Percentiles rank a stretch among this genome's conserved stretches.
Conservation (phyloP, 1,140 invertebrate species). For the Dolichoris vasculosae region DNA sequence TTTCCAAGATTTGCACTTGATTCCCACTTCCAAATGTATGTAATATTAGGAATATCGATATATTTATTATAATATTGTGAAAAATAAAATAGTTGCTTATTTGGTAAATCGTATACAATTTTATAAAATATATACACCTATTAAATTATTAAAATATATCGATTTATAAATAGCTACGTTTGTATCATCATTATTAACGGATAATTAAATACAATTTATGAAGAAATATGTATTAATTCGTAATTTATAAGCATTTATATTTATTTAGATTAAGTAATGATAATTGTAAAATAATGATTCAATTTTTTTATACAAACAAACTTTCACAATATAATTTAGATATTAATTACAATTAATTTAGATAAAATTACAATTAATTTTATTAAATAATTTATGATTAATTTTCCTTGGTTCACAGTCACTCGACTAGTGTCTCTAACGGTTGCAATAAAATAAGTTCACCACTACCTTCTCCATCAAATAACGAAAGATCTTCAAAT, state of each 20-base stretch:
- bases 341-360: too few species aligned
- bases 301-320: neutral
- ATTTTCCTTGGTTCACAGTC: constrained; percentile 33
- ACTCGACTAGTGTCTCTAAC: constrained; percentile 53
- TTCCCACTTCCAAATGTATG: neutral
- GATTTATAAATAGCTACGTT: too few species aligned
- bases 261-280: neutral
- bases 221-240: too few species aligned
- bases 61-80: neutral
- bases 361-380: constrained; percentile 49
- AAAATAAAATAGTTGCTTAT: neutral
- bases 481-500: neutral
- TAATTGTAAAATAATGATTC: neutral
- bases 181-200: too few species aligned
- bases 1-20: neutral
- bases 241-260: too few species aligned
- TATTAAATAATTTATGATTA: constrained; percentile 24
- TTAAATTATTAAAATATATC: too few species aligned
- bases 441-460: constrained; percentile 46
- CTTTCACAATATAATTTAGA: constrained; percentile 25
- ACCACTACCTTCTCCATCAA: too few species aligned
- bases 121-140: too few species aligned
- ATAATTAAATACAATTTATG: too few species aligned
- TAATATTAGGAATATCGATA: neutral
- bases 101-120: too few species aligned